Conservation (phyloP, 1,140 invertebrate genomes). For the Zaprionus kolodkinae region DNA sequence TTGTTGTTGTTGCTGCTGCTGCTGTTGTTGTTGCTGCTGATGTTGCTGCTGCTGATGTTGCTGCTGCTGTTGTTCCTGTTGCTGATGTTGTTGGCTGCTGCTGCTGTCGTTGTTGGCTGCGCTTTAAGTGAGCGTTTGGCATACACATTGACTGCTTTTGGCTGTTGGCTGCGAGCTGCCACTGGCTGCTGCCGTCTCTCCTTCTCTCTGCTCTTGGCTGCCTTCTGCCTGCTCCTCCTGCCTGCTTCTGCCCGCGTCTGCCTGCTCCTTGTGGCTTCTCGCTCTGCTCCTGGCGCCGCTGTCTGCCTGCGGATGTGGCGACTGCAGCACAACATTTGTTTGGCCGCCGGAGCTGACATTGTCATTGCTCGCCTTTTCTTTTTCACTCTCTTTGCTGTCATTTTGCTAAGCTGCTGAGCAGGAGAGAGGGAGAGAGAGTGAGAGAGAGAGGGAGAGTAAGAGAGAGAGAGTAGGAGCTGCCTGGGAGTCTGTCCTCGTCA, state of each 20-base stretch:
- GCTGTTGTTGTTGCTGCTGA: background rate
- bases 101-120: slow-evolving; percentile 40
- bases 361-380: slow-evolving; percentile 24
- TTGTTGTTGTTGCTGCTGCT: background rate
- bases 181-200: background rate
- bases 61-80: background rate
- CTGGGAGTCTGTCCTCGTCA: no score
- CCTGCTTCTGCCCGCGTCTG: no score
- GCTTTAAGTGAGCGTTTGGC: slow-evolving; percentile 54
- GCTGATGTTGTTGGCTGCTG: slow-evolving; percentile 40
- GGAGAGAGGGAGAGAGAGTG: background rate
- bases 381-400: background rate
- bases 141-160: slow-evolving; percentile 44
- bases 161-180: slow-evolving; percentile 19
- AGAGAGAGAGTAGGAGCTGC: background rate
- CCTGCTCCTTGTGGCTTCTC: no score
- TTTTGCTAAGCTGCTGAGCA: slow-evolving; percentile 12
- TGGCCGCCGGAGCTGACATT: slow-evolving; percentile 43
- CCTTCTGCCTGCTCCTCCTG: background rate
- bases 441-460: background rate
- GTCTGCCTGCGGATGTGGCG: slow-evolving; percentile 51
- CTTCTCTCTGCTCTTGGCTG: background rate
- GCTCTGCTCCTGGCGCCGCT: slow-evolving; percentile 5
- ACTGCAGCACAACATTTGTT: slow-evolving; percentile 59
- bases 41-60: background rate